A percentile compares a stretch with the other conserved stretches of the same genome.
Evolutionary conservation across 2,888 invertebrate species (phyloP).

Genomic region (Hirtodrosophila confusa): DNA sequence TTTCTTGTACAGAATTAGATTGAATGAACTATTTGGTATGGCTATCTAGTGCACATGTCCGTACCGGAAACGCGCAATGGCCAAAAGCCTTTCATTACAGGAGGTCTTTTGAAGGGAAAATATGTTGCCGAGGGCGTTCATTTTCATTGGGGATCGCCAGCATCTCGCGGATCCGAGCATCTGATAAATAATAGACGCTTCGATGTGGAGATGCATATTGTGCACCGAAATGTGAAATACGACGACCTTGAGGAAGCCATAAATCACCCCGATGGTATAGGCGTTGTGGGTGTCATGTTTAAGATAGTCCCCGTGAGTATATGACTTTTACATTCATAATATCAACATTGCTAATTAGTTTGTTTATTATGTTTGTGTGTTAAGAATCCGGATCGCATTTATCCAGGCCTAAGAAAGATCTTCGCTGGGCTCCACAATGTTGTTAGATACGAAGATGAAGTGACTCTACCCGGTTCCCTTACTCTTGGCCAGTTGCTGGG

Average conservation of each 20-base stretch:
- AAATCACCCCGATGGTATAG: slow-evolving; percentile 85
- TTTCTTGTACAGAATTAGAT: background rate
- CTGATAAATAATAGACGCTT: slow-evolving; percentile 83
- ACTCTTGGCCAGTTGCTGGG: slow-evolving; percentile 75
- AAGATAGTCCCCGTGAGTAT: slow-evolving; percentile 47
- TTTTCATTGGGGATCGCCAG: slow-evolving; percentile 90
- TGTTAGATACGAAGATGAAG: slow-evolving; percentile 49
- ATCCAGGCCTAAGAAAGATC: slow-evolving; percentile 68
- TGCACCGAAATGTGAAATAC: slow-evolving; percentile 87
- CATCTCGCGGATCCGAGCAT: slow-evolving; percentile 87
- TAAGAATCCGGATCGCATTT: slow-evolving; percentile 57
- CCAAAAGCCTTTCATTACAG: slow-evolving; percentile 62
- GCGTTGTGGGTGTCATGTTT: slow-evolving; percentile 87
- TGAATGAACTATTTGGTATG: background rate
- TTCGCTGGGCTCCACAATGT: slow-evolving; percentile 58
- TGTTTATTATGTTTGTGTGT: background rate
- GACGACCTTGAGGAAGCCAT: slow-evolving; percentile 85
- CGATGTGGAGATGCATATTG: slow-evolving; percentile 88
- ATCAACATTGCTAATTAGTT: background rate
- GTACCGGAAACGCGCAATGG: slow-evolving; percentile 66
- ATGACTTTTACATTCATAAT: too few species aligned
- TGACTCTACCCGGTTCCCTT: slow-evolving; percentile 46
- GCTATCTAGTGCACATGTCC: slow-evolving; percentile 57
- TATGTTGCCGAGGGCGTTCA: slow-evolving; percentile 74
- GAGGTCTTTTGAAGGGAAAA: slow-evolving; percentile 56